Conservation (phyloP, 2,888 invertebrate genomes). For the Leptinotarsa haldemani region DNA sequence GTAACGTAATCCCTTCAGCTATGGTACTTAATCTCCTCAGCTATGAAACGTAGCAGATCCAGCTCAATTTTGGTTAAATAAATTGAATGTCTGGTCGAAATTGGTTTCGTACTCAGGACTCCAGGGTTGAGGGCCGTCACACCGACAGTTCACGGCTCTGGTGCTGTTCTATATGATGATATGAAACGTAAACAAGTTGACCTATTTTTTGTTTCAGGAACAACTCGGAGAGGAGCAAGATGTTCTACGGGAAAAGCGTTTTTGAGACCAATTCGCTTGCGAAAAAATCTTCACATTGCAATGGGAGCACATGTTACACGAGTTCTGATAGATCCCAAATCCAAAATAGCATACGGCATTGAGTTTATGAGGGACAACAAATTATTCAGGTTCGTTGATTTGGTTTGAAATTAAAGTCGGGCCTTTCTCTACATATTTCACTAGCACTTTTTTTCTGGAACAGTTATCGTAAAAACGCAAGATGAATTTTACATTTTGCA, state of each 20-base stretch:
- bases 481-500: too few relatives aligned
- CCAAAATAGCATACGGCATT: slow-evolving; percentile 84
- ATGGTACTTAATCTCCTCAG: too few relatives aligned
- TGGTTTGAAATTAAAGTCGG: not conserved
- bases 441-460: not conserved
- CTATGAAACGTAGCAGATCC: too few relatives aligned
- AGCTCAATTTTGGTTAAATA: too few relatives aligned
- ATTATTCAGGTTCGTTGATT: slow-evolving; percentile 65
- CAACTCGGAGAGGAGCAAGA: slow-evolving; percentile 80
- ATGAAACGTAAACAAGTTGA: not conserved
- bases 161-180: too few relatives aligned
- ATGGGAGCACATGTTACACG: slow-evolving; percentile 85
- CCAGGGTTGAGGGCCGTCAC: too few relatives aligned
- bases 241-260: slow-evolving; percentile 93
- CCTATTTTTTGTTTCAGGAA: slow-evolving; percentile 66
- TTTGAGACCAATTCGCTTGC: slow-evolving; percentile 80
- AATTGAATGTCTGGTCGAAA: too few relatives aligned
- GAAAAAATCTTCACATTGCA: slow-evolving; percentile 86
- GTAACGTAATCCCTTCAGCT: too few relatives aligned
- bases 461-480: too few relatives aligned
- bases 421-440: not conserved
- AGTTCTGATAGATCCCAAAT: slow-evolving; percentile 78
- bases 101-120: too few relatives aligned
- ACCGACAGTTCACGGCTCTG: too few relatives aligned
- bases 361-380: slow-evolving; percentile 82